Percentiles rank a stretch among this genome's conserved stretches.
phyloP scores from a whole-genome alignment of 2,113 vertebrate genomes.

The Uropsilus gracilis region DNA sequence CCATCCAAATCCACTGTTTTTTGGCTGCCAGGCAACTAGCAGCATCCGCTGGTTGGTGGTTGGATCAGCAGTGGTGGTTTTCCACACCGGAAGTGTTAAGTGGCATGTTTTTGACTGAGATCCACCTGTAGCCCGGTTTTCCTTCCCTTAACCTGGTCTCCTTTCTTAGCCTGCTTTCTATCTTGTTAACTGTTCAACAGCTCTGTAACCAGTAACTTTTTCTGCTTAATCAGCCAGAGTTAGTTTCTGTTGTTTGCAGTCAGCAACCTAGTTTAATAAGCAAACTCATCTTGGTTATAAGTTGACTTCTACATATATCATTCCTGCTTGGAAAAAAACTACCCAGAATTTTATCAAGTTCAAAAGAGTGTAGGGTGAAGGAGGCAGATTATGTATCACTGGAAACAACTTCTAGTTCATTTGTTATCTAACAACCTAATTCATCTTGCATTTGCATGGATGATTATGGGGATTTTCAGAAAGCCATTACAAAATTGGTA shows the following conservation, averaged over 20 bases:
- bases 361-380: background rate
- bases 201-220: background rate
- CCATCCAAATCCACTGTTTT: background rate
- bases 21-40: background rate
- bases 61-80: no score
- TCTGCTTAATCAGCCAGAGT: background rate
- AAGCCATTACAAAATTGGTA: background rate
- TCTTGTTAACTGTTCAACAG: background rate
- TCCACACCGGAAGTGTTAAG: background rate
- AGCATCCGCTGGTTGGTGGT: background rate
- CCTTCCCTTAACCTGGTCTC: background rate
- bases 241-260: constrained; percentile 15
- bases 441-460: background rate
- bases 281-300: background rate
- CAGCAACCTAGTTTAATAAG: background rate
- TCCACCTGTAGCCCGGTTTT: background rate
- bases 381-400: background rate
- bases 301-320: background rate
- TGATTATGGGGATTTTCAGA: background rate
- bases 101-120: background rate
- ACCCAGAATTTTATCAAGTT: background rate
- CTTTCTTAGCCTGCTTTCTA: background rate
- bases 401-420: background rate
- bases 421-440: background rate
- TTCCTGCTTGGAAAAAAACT: background rate